Conservation (phyloP, 2,113 vertebrate genomes). For the Pithys albifrons region DNA sequence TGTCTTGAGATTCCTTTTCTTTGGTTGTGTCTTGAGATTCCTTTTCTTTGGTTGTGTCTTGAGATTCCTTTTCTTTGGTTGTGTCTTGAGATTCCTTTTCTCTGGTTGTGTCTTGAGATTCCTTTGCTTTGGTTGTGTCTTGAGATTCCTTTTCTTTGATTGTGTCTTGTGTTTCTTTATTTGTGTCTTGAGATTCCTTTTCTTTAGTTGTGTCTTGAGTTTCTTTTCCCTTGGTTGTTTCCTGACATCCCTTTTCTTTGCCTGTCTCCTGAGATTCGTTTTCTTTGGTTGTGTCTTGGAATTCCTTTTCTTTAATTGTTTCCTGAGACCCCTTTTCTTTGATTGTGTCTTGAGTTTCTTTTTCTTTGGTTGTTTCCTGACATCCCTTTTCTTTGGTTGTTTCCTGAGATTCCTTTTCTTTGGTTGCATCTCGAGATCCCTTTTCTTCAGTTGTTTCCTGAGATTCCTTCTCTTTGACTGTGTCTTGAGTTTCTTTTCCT, state of each 20-base stretch:
- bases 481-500: not conserved
- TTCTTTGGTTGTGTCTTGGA: not conserved
- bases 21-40: accelerated
- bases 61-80: not conserved
- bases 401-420: too few relatives aligned
- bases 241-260: not conserved
- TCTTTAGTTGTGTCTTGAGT: not conserved
- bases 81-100: not conserved
- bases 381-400: not conserved
- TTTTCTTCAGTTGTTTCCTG: not conserved
- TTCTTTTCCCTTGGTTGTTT: not conserved
- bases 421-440: too few relatives aligned
- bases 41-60: not conserved
- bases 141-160: not conserved
- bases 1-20: not conserved
- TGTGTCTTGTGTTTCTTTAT: not conserved
- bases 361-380: not conserved
- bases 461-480: not conserved
- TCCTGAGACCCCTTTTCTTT: not conserved
- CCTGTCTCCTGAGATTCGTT: not conserved
- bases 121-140: not conserved
- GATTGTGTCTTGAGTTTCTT: not conserved
- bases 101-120: accelerated
- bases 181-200: not conserved
- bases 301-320: not conserved